These are phyloP conservation scores for Montipora capricornis DNA, from an alignment of 64 coral and sea anemone species.

Conservation along the genomic window DNA sequence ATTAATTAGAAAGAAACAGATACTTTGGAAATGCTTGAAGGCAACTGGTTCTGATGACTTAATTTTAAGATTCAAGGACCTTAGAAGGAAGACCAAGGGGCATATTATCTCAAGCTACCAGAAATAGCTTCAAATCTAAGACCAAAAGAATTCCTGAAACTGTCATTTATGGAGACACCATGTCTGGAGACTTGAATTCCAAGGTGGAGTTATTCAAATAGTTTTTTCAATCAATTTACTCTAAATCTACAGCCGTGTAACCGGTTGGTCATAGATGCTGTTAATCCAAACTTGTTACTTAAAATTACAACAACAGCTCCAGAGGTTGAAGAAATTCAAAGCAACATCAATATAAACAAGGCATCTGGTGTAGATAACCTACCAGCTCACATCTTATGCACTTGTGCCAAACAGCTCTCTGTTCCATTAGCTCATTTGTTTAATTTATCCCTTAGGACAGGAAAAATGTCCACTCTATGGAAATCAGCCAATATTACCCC, in stretches of 20 bases:
- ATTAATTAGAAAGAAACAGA: constrained; percentile 31
- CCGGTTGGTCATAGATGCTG: not conserved
- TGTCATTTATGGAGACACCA: constrained; percentile 21
- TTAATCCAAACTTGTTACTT: constrained; percentile 41
- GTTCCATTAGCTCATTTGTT: not conserved
- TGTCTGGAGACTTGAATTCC: not conserved
- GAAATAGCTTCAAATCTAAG: constrained; percentile 29
- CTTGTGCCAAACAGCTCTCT: not conserved
- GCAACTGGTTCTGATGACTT: constrained; percentile 43
- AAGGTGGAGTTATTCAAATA: constrained; percentile 47
- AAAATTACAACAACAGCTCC: constrained; percentile 15
- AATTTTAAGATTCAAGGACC: constrained; percentile 30
- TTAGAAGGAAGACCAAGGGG: constrained; percentile 41
- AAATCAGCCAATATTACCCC: constrained; percentile 12
- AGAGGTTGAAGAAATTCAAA: constrained; percentile 29
- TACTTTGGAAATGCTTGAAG: constrained; percentile 57
- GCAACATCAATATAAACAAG: not conserved
- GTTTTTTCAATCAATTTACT: constrained; percentile 47
- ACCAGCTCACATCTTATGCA: not conserved
- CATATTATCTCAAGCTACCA: constrained; percentile 39
- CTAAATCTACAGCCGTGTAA: constrained; percentile 18
- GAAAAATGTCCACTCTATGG: not conserved
- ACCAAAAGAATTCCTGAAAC: constrained; percentile 50
- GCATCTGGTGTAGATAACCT: not conserved
- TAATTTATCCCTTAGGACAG: not conserved